Percentiles rank a stretch among this genome's conserved stretches.
phyloP scores from a whole-genome alignment of 2,888 invertebrate genomes.

The Thera britannica region DNA sequence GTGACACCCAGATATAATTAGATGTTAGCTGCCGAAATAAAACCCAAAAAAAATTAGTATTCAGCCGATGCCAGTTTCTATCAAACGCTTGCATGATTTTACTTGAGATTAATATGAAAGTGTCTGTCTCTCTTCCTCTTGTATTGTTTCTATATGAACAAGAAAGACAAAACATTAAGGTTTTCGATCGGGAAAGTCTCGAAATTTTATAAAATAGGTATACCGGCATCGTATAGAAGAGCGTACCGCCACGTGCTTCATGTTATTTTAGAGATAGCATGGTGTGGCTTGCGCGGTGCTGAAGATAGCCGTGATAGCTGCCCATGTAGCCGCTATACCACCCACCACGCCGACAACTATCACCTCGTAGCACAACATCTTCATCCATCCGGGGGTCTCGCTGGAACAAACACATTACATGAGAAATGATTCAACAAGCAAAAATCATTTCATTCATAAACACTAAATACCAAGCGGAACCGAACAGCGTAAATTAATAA shows the following conservation, averaged over 20 bases:
- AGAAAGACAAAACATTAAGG: no score
- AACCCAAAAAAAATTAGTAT: neutral
- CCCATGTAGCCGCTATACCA: constrained; percentile 86
- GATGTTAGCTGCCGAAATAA: neutral
- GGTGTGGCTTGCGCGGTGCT: constrained; percentile 69
- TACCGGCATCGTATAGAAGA: neutral
- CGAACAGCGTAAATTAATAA: no score
- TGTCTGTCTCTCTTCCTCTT: no score
- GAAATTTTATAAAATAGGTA: neutral
- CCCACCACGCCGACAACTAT: constrained; percentile 85
- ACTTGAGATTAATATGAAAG: no score
- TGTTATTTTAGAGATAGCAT: constrained; percentile 55
- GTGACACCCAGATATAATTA: constrained; percentile 7
- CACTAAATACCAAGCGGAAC: no score
- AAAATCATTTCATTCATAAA: no score
- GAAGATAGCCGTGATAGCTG: constrained; percentile 85
- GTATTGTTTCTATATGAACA: no score
- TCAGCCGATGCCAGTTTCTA: neutral
- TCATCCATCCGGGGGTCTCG: constrained; percentile 81
- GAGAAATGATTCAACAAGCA: no score
- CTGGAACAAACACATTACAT: constrained; percentile 62
- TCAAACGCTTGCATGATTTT: no score
- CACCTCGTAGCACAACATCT: constrained; percentile 86
- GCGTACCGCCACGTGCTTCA: neutral
- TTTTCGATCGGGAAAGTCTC: neutral